Evolutionary conservation across 2,113 vertebrate genomes (phyloP).

Genomic region (Spea multiplicata): DNA sequence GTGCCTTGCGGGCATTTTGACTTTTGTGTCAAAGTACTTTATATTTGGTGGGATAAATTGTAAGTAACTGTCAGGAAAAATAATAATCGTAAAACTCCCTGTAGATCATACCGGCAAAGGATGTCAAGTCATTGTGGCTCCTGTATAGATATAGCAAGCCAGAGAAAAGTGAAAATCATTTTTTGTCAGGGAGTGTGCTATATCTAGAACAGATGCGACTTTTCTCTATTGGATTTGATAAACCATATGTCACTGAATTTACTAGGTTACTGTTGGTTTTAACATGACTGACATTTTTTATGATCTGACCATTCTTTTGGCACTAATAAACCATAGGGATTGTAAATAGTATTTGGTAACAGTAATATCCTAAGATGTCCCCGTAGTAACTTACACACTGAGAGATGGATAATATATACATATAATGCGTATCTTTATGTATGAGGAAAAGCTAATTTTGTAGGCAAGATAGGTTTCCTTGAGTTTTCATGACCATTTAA

Average conservation of each 20-base stretch:
- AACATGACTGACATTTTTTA: slow-evolving; percentile 12
- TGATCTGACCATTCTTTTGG: background rate
- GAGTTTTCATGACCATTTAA: no score
- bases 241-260: slow-evolving; percentile 31
- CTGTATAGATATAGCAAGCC: background rate
- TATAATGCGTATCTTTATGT: no score
- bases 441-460: no score
- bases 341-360: background rate
- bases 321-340: background rate
- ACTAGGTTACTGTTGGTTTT: slow-evolving; percentile 7
- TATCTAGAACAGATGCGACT: slow-evolving; percentile 22
- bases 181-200: background rate
- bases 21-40: background rate
- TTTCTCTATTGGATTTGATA: slow-evolving; percentile 18
- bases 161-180: background rate
- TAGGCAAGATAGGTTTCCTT: no score
- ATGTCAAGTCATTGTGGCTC: background rate
- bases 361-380: background rate
- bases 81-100: background rate
- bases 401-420: no score
- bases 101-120: background rate
- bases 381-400: no score
- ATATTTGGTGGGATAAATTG: background rate
- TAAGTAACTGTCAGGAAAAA: background rate
- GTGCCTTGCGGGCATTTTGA: background rate